phyloP scores from a whole-genome alignment of 1,140 invertebrate genomes.

The Acromyrmex echinatior region DNA sequence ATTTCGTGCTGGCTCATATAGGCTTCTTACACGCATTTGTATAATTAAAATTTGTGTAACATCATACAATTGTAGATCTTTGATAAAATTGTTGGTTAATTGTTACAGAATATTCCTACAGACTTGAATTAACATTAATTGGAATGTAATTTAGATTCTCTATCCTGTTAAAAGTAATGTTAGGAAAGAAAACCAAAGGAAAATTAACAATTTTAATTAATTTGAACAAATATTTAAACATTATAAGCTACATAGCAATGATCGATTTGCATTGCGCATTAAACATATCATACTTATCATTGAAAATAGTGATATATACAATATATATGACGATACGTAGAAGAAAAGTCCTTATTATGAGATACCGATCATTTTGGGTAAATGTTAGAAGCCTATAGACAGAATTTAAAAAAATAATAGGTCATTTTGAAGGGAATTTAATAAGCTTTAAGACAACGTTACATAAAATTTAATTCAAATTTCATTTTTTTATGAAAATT shows the following conservation, averaged over 20 bases:
- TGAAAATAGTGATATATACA: neutral
- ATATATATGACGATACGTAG: constrained; percentile 4
- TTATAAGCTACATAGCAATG: neutral
- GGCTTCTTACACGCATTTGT: no score
- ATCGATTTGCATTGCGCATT: neutral
- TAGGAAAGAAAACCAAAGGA: neutral
- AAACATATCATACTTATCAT: neutral
- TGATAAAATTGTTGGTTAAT: neutral
- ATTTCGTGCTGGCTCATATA: no score
- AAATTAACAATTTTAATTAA: neutral
- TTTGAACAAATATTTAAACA: neutral
- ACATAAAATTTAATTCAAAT: no score
- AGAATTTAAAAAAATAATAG: no score
- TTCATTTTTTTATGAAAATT: no score
- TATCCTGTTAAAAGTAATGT: neutral
- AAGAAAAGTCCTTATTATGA: no score
- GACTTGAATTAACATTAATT: constrained; percentile 7
- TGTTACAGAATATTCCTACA: neutral
- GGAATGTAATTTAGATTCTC: neutral
- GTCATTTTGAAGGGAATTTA: no score
- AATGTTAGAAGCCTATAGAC: no score
- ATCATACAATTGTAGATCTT: neutral
- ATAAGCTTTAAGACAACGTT: no score
- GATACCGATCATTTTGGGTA: no score
- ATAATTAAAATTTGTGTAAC: neutral